These are phyloP conservation scores for Mellilla xanthometata DNA, from an alignment of 2,888 invertebrate genomes.

Conservation along the genomic window DNA sequence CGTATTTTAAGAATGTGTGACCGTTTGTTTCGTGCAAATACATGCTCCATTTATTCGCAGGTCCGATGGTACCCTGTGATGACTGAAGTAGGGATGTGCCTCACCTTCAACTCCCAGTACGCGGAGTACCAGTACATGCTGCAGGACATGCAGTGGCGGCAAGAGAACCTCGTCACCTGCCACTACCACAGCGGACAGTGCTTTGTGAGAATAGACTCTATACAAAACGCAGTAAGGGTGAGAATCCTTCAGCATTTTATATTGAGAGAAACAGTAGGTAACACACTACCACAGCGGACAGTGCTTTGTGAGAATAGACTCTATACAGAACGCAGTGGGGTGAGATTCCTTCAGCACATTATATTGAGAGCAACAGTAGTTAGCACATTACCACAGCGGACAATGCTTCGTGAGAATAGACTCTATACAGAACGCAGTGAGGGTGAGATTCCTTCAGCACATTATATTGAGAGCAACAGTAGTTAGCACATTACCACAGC, in stretches of 20 bases:
- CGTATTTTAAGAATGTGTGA: too few relatives aligned
- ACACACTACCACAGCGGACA: slow-evolving; percentile 76
- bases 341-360: slow-evolving; percentile 43
- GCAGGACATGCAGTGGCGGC: slow-evolving; percentile 43
- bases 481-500: too few relatives aligned
- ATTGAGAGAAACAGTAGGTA: too few relatives aligned
- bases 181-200: slow-evolving; percentile 77
- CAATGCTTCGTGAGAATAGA: slow-evolving; percentile 76
- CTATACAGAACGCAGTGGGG: slow-evolving; percentile 63
- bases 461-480: too few relatives aligned
- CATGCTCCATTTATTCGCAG: slow-evolving; percentile 39
- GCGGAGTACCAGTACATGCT: slow-evolving; percentile 61
- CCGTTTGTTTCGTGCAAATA: too few relatives aligned
- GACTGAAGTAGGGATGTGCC: slow-evolving; percentile 76
- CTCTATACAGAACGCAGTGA: too few relatives aligned
- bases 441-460: too few relatives aligned
- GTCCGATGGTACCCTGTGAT: slow-evolving; percentile 68
- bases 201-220: slow-evolving; percentile 70
- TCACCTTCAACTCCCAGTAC: slow-evolving; percentile 69
- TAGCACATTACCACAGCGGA: slow-evolving; percentile 75
- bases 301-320: slow-evolving; percentile 74
- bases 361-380: too few relatives aligned
- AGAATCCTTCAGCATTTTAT: too few relatives aligned
- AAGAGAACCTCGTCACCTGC: slow-evolving; percentile 59
- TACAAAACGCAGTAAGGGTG: slow-evolving; percentile 65